phyloP scores from a whole-genome alignment of 1,140 invertebrate species.

The Piezodorus guildinii region DNA sequence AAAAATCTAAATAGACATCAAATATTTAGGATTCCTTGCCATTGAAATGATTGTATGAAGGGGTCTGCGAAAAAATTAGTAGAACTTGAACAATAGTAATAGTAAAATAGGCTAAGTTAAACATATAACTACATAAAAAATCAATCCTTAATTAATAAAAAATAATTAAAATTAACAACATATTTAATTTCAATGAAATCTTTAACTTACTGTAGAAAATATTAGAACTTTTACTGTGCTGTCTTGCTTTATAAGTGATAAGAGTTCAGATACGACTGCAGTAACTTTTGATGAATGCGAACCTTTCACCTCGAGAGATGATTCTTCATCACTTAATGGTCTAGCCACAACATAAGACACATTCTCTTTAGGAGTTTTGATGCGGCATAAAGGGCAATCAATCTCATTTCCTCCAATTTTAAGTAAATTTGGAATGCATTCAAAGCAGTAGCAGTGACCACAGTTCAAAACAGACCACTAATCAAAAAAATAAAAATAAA shows the following conservation, averaged over 20 bases:
- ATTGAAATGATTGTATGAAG: no score
- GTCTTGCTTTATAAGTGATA: constrained; percentile 44
- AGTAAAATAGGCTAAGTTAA: no score
- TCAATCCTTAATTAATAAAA: no score
- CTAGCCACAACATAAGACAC: constrained; percentile 47
- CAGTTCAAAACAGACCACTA: constrained; percentile 56
- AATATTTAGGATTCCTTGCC: no score
- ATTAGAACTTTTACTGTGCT: constrained; percentile 53
- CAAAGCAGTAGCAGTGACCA: constrained; percentile 54
- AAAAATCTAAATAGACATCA: no score
- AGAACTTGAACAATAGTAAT: no score
- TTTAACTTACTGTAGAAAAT: constrained; percentile 49
- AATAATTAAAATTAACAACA: no score
- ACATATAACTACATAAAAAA: no score
- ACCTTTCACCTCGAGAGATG: constrained; percentile 35
- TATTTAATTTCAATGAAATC: not conserved
- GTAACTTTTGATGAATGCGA: constrained; percentile 62
- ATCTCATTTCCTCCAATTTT: constrained; percentile 25
- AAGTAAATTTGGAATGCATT: constrained; percentile 41
- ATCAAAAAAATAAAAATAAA: not conserved
- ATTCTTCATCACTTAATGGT: constrained; percentile 29
- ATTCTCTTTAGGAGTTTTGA: constrained; percentile 39
- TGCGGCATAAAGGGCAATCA: constrained; percentile 55
- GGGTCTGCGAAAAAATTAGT: no score
- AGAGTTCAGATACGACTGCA: constrained; percentile 47